phyloP scores from a whole-genome alignment of 2,888 invertebrate species.

The Sarcophaga variegata region DNA sequence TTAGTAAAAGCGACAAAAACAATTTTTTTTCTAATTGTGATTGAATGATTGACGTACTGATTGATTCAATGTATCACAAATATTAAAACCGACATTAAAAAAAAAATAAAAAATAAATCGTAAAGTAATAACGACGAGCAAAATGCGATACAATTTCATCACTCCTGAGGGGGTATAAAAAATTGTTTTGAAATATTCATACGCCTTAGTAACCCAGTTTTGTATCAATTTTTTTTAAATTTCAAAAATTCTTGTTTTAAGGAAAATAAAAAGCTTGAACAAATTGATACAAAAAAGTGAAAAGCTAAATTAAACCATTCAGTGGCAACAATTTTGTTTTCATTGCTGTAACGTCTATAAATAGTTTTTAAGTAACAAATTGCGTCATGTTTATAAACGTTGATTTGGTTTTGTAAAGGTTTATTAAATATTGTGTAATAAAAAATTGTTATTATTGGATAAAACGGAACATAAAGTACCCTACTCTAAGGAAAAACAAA shows the following conservation, averaged over 20 bases:
- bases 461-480: too few relatives aligned
- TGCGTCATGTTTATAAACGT: conserved; percentile 32
- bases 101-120: background rate
- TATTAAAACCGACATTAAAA: conserved; percentile 16
- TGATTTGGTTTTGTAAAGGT: too few relatives aligned
- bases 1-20: background rate
- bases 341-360: conserved; percentile 51
- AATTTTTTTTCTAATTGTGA: background rate
- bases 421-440: too few relatives aligned
- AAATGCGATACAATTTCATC: conserved; percentile 58
- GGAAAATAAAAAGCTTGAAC: background rate
- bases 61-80: background rate
- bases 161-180: conserved; percentile 33
- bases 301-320: background rate
- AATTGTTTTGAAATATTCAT: conserved; percentile 2
- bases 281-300: too few relatives aligned
- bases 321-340: background rate
- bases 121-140: background rate
- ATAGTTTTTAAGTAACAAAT: conserved; percentile 48
- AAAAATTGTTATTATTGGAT: too few relatives aligned
- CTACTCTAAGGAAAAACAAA: too few relatives aligned
- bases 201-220: conserved; percentile 63
- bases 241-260: background rate
- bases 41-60: conserved; percentile 12
- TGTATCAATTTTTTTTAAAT: background rate